Conservation (phyloP, 1,140 invertebrate species). For the Bombus confusus region DNA sequence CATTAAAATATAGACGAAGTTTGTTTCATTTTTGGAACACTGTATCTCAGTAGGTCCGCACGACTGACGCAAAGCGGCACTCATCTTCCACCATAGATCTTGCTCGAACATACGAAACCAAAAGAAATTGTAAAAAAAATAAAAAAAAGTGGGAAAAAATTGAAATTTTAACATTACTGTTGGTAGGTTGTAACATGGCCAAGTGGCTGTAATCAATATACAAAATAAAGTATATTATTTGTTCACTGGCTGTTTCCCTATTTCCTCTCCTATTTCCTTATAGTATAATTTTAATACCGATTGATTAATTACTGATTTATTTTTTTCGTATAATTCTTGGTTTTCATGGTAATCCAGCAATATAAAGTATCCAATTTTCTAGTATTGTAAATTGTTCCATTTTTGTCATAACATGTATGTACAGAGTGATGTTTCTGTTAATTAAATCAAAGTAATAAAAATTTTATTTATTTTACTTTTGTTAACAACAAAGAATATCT, state of each 20-base stretch:
- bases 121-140: constrained; percentile 43
- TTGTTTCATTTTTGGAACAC: constrained; percentile 51
- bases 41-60: constrained; percentile 76
- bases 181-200: constrained; percentile 63
- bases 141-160: constrained; percentile 42
- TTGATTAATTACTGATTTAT: neutral
- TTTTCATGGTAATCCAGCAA: neutral
- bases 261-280: neutral
- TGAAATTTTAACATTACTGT: constrained; percentile 67
- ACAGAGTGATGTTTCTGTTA: too few relatives aligned
- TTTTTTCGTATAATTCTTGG: neutral
- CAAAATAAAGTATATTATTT: constrained; percentile 10
- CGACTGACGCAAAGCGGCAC: constrained; percentile 81
- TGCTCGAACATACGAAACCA: constrained; percentile 33
- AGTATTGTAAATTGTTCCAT: too few relatives aligned
- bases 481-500: too few relatives aligned
- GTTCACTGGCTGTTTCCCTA: neutral
- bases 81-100: constrained; percentile 73
- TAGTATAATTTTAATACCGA: neutral
- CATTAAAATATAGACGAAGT: constrained; percentile 47
- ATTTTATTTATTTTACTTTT: too few relatives aligned
- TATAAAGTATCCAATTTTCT: too few relatives aligned
- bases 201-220: constrained; percentile 36
- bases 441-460: too few relatives aligned
- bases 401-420: too few relatives aligned